phyloP scores from a whole-genome alignment of 2,888 invertebrate species.

The Operophtera brumata region DNA sequence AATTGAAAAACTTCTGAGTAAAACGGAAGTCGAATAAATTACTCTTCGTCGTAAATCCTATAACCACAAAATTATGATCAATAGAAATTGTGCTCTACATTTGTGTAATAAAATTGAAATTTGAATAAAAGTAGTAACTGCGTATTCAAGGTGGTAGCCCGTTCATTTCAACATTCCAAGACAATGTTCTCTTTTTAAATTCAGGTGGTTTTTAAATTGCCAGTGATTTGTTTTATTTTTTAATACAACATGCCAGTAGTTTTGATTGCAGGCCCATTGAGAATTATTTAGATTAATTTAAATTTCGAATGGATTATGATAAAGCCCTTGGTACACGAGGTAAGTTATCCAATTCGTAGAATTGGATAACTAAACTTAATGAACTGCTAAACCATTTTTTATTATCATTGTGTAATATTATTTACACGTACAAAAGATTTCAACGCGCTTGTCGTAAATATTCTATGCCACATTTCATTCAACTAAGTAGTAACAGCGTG shows the following conservation, averaged over 20 bases:
- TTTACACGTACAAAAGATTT: conserved; percentile 12
- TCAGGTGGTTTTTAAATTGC: conserved; percentile 70
- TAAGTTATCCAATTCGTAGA: not conserved
- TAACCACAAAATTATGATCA: conserved; percentile 10
- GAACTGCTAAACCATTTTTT: too few species aligned
- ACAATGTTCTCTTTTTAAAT: conserved; percentile 67
- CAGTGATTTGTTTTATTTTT: conserved; percentile 62
- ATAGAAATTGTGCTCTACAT: conserved; percentile 45
- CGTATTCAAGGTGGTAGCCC: conserved; percentile 72
- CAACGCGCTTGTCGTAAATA: conserved; percentile 8
- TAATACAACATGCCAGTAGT: conserved; percentile 44
- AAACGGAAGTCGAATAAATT: conserved; percentile 25
- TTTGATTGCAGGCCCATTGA: conserved; percentile 29
- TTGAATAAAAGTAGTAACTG: conserved; percentile 41
- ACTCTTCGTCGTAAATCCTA: conserved; percentile 9
- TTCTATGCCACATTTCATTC: not conserved
- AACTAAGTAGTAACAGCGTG: not conserved
- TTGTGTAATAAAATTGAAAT: conserved; percentile 46
- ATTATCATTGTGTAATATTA: too few species aligned
- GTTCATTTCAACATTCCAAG: conserved; percentile 70
- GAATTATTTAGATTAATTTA: conserved; percentile 25
- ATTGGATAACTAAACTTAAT: not conserved
- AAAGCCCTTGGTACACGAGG: conserved; percentile 3
- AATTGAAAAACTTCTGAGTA: not conserved
- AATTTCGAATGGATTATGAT: conserved; percentile 24